These are phyloP conservation scores for Diadema setosum DNA, from an alignment of 35 echinoderm and acorn worm species.

Conservation along the genomic window DNA sequence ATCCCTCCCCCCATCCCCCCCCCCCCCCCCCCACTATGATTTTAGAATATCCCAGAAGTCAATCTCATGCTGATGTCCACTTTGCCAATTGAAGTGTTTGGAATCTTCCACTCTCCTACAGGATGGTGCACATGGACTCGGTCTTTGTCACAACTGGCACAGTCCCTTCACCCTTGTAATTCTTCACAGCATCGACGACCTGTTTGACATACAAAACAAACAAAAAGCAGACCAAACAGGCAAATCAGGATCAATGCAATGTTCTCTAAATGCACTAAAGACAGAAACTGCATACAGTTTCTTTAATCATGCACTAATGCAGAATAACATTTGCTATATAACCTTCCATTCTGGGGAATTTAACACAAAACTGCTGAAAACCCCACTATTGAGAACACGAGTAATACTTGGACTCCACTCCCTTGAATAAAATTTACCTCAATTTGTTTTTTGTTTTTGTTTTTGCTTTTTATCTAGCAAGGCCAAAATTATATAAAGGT, in stretches of 20 bases:
- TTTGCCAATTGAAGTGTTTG: neutral
- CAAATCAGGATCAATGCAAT: no score
- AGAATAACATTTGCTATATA: neutral
- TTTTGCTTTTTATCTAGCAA: no score
- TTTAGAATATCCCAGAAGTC: no score
- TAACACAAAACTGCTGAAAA: neutral
- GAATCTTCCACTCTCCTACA: neutral
- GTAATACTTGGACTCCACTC: no score
- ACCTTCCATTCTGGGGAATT: no score
- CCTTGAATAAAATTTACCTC: no score
- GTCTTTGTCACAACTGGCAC: slow-evolving; percentile 9
- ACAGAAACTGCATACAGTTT: neutral
- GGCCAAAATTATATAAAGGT: no score
- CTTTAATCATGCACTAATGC: neutral
- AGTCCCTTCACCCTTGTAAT: slow-evolving; percentile 21
- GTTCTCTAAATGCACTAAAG: neutral
- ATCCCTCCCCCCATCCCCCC: no score
- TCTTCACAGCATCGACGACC: slow-evolving; percentile 1
- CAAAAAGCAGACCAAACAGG: neutral
- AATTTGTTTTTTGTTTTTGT: no score
- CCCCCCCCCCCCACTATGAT: no score
- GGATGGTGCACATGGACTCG: neutral
- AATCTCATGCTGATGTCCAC: no score
- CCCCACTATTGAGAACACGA: neutral
- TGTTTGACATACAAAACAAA: slow-evolving; percentile 19